A percentile compares a stretch with the other conserved stretches of the same genome.
Conservation (phyloP, 2,797 vertebrate species). For the Geotrypetes seraphini region DNA sequence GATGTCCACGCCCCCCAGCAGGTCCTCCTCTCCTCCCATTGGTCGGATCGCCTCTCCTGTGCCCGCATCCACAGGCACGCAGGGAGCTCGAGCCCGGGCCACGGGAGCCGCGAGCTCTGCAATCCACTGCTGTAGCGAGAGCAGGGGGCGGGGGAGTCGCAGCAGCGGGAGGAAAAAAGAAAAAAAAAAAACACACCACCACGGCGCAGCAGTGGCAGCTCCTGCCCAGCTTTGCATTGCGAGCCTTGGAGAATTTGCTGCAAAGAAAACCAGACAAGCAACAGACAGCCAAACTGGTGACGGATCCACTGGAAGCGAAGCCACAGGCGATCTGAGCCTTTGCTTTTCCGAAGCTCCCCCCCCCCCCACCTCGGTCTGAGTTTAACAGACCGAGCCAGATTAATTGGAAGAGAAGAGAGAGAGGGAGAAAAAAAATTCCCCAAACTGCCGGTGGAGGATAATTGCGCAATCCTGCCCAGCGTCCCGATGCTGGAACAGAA, state of each 20-base stretch:
- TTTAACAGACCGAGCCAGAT: conserved; percentile 1
- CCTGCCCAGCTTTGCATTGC: conserved; percentile 5
- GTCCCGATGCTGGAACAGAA: conserved; percentile 23
- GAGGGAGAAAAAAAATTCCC: conserved; percentile 1
- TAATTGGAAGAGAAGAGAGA: neutral
- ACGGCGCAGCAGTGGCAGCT: neutral
- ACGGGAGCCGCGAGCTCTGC: neutral
- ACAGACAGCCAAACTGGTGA: conserved; percentile 3
- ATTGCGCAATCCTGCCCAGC: conserved; percentile 34
- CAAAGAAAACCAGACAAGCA: conserved; percentile 8
- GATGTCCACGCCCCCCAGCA: neutral
- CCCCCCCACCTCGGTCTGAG: neutral
- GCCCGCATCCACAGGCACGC: too few species aligned
- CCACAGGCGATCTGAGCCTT: too few species aligned
- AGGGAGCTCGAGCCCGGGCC: neutral
- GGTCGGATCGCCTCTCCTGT: neutral
- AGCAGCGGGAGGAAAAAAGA: neutral
- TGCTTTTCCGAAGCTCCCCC: conserved; percentile 2
- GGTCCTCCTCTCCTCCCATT: neutral
- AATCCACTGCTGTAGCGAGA: neutral
- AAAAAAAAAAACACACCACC: too few species aligned
- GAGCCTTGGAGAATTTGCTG: conserved; percentile 25
- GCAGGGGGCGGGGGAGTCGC: neutral
- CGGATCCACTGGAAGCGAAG: conserved; percentile 2
- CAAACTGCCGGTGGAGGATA: conserved; percentile 19